Conservation (phyloP, 1,140 invertebrate genomes). For the Drosophila aff. region DNA sequence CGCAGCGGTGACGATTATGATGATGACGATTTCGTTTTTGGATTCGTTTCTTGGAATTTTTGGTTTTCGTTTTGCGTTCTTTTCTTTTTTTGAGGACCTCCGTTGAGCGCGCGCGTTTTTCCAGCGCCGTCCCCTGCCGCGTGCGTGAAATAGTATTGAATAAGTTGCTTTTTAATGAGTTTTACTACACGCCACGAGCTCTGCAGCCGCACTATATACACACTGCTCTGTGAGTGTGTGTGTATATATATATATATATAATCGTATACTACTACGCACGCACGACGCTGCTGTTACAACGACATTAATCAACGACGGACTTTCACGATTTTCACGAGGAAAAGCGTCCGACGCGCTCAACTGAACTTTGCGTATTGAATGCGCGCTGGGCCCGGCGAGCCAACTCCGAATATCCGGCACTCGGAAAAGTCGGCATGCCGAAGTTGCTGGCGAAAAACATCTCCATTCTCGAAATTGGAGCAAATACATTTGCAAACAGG, state of each 20-base stretch:
- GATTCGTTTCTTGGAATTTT: conserved; percentile 5
- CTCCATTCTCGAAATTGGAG: conserved; percentile 65
- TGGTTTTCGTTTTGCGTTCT: conserved; percentile 5
- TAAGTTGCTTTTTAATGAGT: conserved; percentile 80
- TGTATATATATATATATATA: conserved; percentile 14
- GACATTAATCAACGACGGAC: conserved; percentile 41
- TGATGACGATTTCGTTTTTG: conserved; percentile 37
- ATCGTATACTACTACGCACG: conserved; percentile 73
- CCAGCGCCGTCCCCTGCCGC: conserved; percentile 6
- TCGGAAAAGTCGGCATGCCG: conserved; percentile 36
- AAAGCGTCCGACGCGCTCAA: conserved; percentile 80
- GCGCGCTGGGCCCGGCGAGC: conserved; percentile 42
- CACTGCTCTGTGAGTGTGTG: conserved; percentile 18
- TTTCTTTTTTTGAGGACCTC: conserved; percentile 21
- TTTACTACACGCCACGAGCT: conserved; percentile 78
- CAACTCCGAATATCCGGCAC: conserved; percentile 37
- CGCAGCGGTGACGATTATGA: conserved; percentile 23
- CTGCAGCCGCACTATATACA: conserved; percentile 42
- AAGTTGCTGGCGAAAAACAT: conserved; percentile 38
- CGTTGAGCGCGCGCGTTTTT: conserved; percentile 69
- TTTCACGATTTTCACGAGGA: conserved; percentile 35
- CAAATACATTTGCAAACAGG: conserved; percentile 59
- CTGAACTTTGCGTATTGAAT: conserved; percentile 83
- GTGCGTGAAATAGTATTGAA: conserved; percentile 79
- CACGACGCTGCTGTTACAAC: conserved; percentile 49